Percentiles rank a stretch among this genome's conserved stretches.
These are phyloP conservation scores for Rhizoglyphus robini DNA, from an alignment of 1,140 invertebrate species.

Conservation along the genomic window DNA sequence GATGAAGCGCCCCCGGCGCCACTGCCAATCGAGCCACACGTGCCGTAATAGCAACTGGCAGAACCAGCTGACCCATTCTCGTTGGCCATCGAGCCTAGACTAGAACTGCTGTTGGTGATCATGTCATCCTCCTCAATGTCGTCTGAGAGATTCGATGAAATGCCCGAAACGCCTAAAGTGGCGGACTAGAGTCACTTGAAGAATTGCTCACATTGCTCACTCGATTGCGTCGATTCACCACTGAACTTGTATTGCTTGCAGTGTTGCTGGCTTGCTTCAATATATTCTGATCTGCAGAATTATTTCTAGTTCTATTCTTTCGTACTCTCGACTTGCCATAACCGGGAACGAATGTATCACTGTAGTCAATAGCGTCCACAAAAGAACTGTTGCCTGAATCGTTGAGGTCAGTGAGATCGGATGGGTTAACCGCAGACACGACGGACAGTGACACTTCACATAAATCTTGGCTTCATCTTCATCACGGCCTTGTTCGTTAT, in stretches of 20 bases:
- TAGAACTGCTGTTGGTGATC: not conserved
- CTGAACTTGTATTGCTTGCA: too few relatives aligned
- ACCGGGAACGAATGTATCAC: not conserved
- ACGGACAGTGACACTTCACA: too few relatives aligned
- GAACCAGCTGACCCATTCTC: conserved; percentile 13
- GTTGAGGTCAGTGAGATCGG: not conserved
- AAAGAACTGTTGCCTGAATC: conserved; percentile 4
- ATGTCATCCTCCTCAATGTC: conserved; percentile 14
- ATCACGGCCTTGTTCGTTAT: too few relatives aligned
- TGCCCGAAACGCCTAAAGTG: conserved; percentile 11
- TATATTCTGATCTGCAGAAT: too few relatives aligned
- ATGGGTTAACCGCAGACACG: not conserved
- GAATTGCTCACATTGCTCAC: conserved; percentile 36
- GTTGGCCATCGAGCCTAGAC: conserved; percentile 9
- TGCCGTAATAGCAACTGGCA: conserved; percentile 22
- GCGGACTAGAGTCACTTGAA: conserved; percentile 26
- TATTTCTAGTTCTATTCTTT: not conserved
- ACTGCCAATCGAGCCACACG: conserved; percentile 27
- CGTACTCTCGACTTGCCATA: not conserved
- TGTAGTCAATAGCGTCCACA: not conserved
- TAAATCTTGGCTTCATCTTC: too few relatives aligned
- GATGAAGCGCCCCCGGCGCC: too few relatives aligned
- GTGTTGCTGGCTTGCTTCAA: too few relatives aligned
- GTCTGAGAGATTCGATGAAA: not conserved
- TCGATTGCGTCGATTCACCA: conserved; percentile 30